Conservation (phyloP, 2,113 vertebrate genomes). For the Indicator indicator region DNA sequence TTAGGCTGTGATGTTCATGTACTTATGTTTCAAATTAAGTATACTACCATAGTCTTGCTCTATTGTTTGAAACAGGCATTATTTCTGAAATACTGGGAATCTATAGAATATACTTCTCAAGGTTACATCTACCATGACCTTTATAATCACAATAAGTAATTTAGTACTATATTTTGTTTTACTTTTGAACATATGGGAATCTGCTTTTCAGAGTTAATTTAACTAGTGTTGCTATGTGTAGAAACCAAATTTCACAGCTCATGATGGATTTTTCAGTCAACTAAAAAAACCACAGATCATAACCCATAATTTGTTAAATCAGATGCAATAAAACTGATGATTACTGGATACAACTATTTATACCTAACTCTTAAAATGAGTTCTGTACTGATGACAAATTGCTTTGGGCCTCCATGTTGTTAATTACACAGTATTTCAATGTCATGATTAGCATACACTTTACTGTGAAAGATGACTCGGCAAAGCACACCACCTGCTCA, state of each 20-base stretch:
- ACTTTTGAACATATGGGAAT: not conserved
- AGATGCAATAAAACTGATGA: not conserved
- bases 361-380: not conserved
- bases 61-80: not conserved
- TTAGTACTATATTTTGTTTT: not conserved
- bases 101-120: not conserved
- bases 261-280: not conserved
- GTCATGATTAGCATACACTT: not conserved
- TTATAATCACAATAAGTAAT: not conserved
- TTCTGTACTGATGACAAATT: constrained; percentile 31
- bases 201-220: constrained; percentile 5
- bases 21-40: not conserved
- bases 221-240: not conserved
- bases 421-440: constrained; percentile 24
- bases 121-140: not conserved
- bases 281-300: constrained; percentile 7
- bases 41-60: not conserved
- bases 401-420: not conserved
- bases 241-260: not conserved
- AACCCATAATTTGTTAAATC: constrained; percentile 2
- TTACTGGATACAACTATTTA: not conserved
- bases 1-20: not conserved
- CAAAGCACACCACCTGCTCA: not conserved
- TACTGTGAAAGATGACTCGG: not conserved
- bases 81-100: not conserved